Evolutionary conservation across 2,888 invertebrate species (phyloP).

Genomic region (Xiphydria camelus): DNA sequence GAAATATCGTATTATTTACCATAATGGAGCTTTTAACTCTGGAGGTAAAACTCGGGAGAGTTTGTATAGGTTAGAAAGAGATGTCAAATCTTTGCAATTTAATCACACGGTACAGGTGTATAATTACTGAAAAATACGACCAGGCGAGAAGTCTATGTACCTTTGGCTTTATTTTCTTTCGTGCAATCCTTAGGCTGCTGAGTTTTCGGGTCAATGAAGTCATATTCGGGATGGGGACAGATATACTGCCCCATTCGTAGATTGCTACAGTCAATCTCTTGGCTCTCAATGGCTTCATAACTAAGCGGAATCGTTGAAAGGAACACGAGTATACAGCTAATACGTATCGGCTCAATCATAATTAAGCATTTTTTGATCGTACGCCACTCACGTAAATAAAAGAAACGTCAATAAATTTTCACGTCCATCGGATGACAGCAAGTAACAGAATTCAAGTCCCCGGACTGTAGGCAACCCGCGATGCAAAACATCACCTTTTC

Average conservation of each 20-base stretch:
- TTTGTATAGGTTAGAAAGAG: background rate
- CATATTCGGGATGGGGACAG: constrained; percentile 78
- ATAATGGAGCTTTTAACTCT: too few relatives aligned
- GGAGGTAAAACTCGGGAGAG: background rate
- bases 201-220: constrained; percentile 81
- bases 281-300: constrained; percentile 34
- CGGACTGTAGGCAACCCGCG: background rate
- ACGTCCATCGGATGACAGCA: too few relatives aligned
- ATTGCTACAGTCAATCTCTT: constrained; percentile 69
- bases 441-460: background rate
- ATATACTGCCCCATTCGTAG: constrained; percentile 79
- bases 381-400: background rate
- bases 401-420: background rate
- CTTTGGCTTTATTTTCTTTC: constrained; percentile 77
- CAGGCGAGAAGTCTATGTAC: constrained; percentile 57
- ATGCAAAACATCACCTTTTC: too few relatives aligned
- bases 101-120: background rate
- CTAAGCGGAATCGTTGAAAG: constrained; percentile 29
- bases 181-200: constrained; percentile 85
- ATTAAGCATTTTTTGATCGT: constrained; percentile 34
- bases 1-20: background rate
- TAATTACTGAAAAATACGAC: background rate
- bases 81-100: background rate
- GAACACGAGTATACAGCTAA: constrained; percentile 30
- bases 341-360: constrained; percentile 28